Conservation (phyloP, 2,888 invertebrate species). For the Microctonus brassicae region DNA sequence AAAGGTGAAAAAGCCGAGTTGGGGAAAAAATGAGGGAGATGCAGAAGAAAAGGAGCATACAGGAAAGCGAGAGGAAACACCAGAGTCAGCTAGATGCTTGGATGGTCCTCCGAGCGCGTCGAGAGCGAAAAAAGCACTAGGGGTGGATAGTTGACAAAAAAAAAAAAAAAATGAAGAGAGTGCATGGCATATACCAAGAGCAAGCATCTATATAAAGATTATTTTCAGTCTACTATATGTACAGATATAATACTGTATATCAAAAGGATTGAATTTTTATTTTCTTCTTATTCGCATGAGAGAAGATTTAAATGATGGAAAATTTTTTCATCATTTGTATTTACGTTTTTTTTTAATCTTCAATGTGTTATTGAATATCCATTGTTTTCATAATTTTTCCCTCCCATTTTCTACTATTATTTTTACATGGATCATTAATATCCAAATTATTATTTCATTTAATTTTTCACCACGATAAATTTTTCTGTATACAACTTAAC, state of each 20-base stretch:
- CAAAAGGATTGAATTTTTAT: neutral
- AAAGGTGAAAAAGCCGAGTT: constrained; percentile 17
- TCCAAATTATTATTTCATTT: neutral
- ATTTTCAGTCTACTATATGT: neutral
- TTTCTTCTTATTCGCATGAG: neutral
- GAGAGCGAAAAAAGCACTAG: constrained; percentile 19
- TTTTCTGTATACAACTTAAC: neutral
- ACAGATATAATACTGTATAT: neutral
- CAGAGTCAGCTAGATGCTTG: constrained; percentile 19
- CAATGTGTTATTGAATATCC: neutral
- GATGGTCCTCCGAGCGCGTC: constrained; percentile 23
- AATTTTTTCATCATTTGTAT: neutral
- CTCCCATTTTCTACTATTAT: neutral
- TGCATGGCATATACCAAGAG: neutral
- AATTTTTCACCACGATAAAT: neutral
- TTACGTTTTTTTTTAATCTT: neutral
- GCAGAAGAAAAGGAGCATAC: constrained; percentile 25
- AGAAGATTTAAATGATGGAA: neutral
- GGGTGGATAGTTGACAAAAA: neutral
- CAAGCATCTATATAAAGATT: neutral
- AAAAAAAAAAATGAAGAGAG: neutral
- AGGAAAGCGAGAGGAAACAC: constrained; percentile 11
- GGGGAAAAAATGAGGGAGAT: neutral
- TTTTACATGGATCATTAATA: neutral
- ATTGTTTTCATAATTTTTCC: neutral